A percentile compares a stretch with the other conserved stretches of the same genome.
These are phyloP conservation scores for Strigamia transsilvanica DNA, from an alignment of 2,888 invertebrate genomes.

Conservation along the genomic window DNA sequence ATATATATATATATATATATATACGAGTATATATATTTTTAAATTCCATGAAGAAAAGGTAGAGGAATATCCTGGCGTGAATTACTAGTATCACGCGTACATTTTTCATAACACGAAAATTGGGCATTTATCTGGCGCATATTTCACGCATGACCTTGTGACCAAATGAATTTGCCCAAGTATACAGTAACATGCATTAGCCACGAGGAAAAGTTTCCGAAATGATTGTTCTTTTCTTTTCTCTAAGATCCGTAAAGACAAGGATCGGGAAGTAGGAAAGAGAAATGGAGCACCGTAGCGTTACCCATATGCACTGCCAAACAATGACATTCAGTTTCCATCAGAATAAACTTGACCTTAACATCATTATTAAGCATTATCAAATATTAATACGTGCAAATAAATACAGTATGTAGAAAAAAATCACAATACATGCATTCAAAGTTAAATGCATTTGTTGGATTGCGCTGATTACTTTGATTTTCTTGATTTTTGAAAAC, in stretches of 20 bases:
- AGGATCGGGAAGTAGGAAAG: slow-evolving; percentile 28
- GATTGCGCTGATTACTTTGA: no score
- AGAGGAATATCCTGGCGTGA: no score
- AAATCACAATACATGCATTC: no score
- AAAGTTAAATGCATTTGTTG: no score
- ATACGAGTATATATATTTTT: no score
- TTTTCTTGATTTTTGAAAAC: no score
- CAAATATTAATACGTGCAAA: not conserved
- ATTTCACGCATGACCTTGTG: not conserved
- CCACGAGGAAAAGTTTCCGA: not conserved
- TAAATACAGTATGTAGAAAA: no score
- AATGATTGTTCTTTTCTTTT: slow-evolving; percentile 16
- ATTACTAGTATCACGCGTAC: no score
- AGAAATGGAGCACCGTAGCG: slow-evolving; percentile 20
- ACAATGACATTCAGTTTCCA: slow-evolving; percentile 31
- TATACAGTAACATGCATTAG: not conserved
- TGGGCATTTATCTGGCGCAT: no score
- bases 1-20: no score
- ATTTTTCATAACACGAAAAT: no score
- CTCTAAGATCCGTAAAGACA: not conserved
- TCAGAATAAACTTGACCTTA: slow-evolving; percentile 37
- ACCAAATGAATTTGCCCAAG: slow-evolving; percentile 9
- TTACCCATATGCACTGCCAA: slow-evolving; percentile 13
- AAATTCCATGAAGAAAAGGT: no score
- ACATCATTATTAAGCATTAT: not conserved